phyloP scores from a whole-genome alignment of 2,113 vertebrate genomes.

The Todiramphus saurophagus region DNA sequence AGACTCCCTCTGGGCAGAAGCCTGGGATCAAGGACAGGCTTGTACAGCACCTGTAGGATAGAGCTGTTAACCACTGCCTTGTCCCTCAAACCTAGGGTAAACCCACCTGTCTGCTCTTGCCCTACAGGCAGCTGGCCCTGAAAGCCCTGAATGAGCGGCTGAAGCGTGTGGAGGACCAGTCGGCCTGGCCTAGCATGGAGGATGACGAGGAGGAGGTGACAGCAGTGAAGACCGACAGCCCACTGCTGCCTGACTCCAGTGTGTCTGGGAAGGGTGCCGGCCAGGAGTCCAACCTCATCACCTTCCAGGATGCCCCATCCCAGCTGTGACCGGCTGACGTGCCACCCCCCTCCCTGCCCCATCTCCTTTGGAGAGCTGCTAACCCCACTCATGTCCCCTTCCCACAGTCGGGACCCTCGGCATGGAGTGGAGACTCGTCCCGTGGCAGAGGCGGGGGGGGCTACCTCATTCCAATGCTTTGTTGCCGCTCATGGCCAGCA shows the following conservation, averaged over 20 bases:
- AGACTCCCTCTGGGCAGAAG: neutral
- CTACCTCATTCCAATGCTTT: slow-evolving; percentile 23
- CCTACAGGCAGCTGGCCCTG: slow-evolving; percentile 89
- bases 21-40: neutral
- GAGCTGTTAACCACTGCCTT: neutral
- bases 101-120: neutral
- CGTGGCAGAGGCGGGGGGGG: neutral
- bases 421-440: neutral
- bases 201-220: slow-evolving; percentile 88
- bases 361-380: slow-evolving; percentile 44
- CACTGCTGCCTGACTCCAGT: slow-evolving; percentile 66
- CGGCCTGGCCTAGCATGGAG: slow-evolving; percentile 97
- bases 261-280: slow-evolving; percentile 51
- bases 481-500: neutral
- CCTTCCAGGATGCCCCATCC: slow-evolving; percentile 87
- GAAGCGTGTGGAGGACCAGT: slow-evolving; percentile 94
- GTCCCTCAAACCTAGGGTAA: fast-evolving
- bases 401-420: neutral
- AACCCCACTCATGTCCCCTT: neutral
- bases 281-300: slow-evolving; percentile 91
- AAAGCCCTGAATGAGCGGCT: slow-evolving; percentile 96
- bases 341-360: neutral
- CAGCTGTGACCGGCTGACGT: slow-evolving; percentile 76
- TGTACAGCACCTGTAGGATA: fast-evolving
- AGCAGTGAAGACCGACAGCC: slow-evolving; percentile 72